phyloP scores from a whole-genome alignment of 1,140 invertebrate species.

The Pteromalus puparum region DNA sequence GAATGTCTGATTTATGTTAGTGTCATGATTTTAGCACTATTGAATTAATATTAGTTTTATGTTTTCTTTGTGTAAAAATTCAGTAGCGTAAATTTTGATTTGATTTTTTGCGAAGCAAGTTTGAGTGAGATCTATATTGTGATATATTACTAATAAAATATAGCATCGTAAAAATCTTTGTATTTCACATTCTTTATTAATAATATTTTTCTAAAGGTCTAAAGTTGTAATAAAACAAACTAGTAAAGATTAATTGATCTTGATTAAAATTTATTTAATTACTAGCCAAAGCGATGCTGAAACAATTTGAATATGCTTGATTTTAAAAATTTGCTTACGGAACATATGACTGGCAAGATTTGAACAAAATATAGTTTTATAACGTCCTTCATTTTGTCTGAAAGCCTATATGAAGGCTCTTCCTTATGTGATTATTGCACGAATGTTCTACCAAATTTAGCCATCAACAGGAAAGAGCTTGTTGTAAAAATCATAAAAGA shows the following conservation, averaged over 20 bases:
- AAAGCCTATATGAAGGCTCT: no score
- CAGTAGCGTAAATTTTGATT: neutral
- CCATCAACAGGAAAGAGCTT: no score
- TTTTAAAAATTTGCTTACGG: neutral
- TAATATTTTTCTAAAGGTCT: neutral
- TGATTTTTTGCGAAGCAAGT: neutral
- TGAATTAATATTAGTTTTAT: neutral
- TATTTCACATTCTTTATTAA: neutral
- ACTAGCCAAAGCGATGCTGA: neutral
- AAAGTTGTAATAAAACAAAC: neutral
- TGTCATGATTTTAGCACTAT: neutral
- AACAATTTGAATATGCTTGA: neutral
- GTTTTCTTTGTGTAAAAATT: neutral
- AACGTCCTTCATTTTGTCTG: no score
- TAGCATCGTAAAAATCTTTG: neutral
- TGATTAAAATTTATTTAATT: neutral
- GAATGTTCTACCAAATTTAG: no score
- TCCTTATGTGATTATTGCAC: no score
- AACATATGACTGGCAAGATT: no score
- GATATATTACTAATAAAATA: slow-evolving; percentile 22
- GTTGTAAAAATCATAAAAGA: no score
- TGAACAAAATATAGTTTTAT: no score
- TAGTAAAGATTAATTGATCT: neutral
- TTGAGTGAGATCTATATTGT: slow-evolving; percentile 18
- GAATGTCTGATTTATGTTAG: no score